Evolutionary conservation across 2,797 vertebrate species (phyloP), one percentile per base, ranked within the genome.

Genomic region (Myotis myotis): DNA sequence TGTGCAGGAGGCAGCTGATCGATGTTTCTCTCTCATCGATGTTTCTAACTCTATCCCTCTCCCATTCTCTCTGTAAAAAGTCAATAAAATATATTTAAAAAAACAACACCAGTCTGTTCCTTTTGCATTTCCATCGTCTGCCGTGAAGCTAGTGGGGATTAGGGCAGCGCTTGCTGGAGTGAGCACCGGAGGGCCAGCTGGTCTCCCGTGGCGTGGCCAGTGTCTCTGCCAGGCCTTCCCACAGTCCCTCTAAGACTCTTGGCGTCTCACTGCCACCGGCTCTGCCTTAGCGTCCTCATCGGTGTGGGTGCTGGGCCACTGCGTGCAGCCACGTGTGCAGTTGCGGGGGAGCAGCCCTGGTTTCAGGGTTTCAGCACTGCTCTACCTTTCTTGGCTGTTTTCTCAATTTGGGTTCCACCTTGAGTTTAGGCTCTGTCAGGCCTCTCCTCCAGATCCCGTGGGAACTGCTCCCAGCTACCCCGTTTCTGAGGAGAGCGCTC

Each of bases 181-280:
- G 44, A 36, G 51, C n/a, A 22, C 74, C 6, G 0, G 41, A 5
- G 41, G 64, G 44, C 9, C 55, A 9, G 41, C 44, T 2, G 25
- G 74, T 74, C 0, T 1, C 36, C 38, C 25, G n/a, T 11, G 62
- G 19, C 25, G n/a, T 11, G 62, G 19, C 2, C 0, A 0, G 3
- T 17, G 19, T 33, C 36, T 92, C 30, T 0, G 19, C 57, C 22
- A 1, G 1, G 5, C 41, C 74, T 82, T 23, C 79, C 62, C 16
- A 0, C 33, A 2, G n/a, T n/a, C 22, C 20, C 68, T 4, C 30
- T 20, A 1, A 1, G 10, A 20, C 1, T 22, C 60, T n/a, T 5
- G 30, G 30, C 30, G 1, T 17, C 13, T 36, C 6, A 2, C 15
- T 12, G 62, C 19, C 22, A 2, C 36, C 2, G 15, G 44, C 25